These are phyloP conservation scores for Hyla sarda DNA, from an alignment of 2,113 vertebrate species.

Conservation along the genomic window DNA sequence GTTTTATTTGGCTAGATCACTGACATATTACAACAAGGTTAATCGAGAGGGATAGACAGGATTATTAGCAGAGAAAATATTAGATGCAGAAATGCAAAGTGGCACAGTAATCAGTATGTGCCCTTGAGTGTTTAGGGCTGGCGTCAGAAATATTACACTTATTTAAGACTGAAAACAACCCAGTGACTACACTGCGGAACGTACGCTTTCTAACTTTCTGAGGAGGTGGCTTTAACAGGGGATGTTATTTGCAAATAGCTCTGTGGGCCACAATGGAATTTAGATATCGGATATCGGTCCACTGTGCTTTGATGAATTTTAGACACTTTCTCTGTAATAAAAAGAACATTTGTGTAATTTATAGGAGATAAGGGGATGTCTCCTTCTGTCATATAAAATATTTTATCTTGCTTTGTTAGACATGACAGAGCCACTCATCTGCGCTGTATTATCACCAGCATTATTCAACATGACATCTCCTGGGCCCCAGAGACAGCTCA, in stretches of 20 bases:
- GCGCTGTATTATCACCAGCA: constrained; percentile 50
- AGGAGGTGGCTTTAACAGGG: not conserved
- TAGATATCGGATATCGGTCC: constrained; percentile 42
- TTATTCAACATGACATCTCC: constrained; percentile 55
- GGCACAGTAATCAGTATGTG: constrained; percentile 10
- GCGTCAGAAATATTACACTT: not conserved
- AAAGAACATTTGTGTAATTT: constrained; percentile 57
- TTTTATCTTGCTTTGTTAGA: constrained; percentile 53
- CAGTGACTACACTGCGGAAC: not conserved
- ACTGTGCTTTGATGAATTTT: constrained; percentile 56
- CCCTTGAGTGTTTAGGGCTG: constrained; percentile 24
- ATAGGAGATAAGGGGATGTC: constrained; percentile 51
- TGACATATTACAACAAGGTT: constrained; percentile 49
- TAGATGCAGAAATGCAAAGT: constrained; percentile 38
- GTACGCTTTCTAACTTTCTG: constrained; percentile 4
- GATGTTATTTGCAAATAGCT: constrained; percentile 33
- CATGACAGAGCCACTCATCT: constrained; percentile 58
- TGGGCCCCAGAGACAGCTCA: constrained; percentile 45
- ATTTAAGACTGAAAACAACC: not conserved
- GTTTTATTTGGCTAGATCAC: constrained; percentile 35
- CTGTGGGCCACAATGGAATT: constrained; percentile 34
- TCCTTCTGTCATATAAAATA: constrained; percentile 56
- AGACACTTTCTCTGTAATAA: constrained; percentile 53
- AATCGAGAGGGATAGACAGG: constrained; percentile 38
- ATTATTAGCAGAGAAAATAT: constrained; percentile 36